These are phyloP conservation scores for Taxidea taxus DNA, from an alignment of 2,113 vertebrate genomes.

Conservation along the genomic window DNA sequence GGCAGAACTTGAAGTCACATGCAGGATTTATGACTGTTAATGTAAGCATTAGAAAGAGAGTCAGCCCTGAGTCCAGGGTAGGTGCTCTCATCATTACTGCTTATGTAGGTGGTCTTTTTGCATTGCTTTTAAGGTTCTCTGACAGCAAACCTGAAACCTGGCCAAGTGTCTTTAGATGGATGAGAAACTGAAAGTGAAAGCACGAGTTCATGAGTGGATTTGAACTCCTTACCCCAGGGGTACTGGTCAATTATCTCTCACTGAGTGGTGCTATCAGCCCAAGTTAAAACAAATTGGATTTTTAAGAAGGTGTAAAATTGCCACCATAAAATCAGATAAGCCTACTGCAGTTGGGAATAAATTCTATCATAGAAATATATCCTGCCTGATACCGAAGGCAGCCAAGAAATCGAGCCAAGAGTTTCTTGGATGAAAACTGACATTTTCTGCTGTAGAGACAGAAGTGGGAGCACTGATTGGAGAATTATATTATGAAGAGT, in stretches of 20 bases:
- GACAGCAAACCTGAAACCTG: background rate
- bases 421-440: constrained; percentile 67
- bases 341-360: constrained; percentile 39
- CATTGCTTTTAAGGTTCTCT: background rate
- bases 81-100: background rate
- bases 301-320: constrained; percentile 58
- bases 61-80: background rate
- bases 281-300: constrained; percentile 18
- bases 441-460: constrained; percentile 62
- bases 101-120: background rate
- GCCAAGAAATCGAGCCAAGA: constrained; percentile 65
- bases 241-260: background rate
- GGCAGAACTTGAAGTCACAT: background rate
- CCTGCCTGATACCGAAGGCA: constrained; percentile 35
- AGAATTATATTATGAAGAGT: constrained; percentile 62
- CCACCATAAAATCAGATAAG: constrained; percentile 50
- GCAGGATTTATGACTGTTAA: background rate
- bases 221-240: background rate
- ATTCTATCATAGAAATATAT: constrained; percentile 57
- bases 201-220: background rate
- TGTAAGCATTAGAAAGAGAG: background rate
- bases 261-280: background rate
- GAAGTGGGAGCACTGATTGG: constrained; percentile 59
- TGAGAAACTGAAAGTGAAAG: background rate
- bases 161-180: background rate